Conservation (phyloP, 2,888 invertebrate genomes). For the Petrophora chlorosata region DNA sequence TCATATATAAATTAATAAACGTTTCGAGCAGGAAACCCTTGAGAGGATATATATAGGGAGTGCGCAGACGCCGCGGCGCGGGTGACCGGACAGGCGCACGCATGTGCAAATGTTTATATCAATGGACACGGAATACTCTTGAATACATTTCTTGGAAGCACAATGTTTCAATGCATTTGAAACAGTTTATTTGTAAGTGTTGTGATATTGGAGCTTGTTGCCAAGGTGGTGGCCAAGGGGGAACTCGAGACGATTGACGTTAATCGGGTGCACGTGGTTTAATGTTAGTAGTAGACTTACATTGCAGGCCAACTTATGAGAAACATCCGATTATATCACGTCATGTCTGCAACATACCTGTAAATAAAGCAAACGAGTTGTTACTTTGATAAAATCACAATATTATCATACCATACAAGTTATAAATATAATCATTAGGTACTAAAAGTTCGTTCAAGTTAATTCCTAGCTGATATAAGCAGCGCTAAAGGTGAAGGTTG, state of each 20-base stretch:
- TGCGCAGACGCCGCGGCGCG: constrained; percentile 68
- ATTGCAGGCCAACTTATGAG: neutral
- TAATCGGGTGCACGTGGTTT: constrained; percentile 15
- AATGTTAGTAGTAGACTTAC: constrained; percentile 19
- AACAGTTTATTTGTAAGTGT: constrained; percentile 42
- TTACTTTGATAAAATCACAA: too few relatives aligned
- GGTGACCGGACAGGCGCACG: constrained; percentile 40
- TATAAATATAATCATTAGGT: too few relatives aligned
- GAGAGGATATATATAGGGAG: constrained; percentile 74
- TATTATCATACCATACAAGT: too few relatives aligned
- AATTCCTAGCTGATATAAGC: too few relatives aligned
- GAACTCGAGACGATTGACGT: constrained; percentile 19
- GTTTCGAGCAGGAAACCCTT: constrained; percentile 75
- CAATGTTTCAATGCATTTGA: constrained; percentile 40
- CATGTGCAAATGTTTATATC: constrained; percentile 67
- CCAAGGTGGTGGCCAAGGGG: constrained; percentile 43
- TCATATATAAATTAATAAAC: constrained; percentile 75
- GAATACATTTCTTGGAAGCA: constrained; percentile 47
- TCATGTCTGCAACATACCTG: constrained; percentile 18
- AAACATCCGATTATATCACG: constrained; percentile 2
- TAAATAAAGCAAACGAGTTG: too few relatives aligned
- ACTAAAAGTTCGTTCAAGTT: too few relatives aligned
- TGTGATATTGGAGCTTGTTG: constrained; percentile 42
- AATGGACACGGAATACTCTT: constrained; percentile 59
- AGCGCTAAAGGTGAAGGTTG: too few relatives aligned